These are phyloP conservation scores for Clangula hyemalis DNA, from an alignment of 2,797 vertebrate genomes.

Conservation along the genomic window DNA sequence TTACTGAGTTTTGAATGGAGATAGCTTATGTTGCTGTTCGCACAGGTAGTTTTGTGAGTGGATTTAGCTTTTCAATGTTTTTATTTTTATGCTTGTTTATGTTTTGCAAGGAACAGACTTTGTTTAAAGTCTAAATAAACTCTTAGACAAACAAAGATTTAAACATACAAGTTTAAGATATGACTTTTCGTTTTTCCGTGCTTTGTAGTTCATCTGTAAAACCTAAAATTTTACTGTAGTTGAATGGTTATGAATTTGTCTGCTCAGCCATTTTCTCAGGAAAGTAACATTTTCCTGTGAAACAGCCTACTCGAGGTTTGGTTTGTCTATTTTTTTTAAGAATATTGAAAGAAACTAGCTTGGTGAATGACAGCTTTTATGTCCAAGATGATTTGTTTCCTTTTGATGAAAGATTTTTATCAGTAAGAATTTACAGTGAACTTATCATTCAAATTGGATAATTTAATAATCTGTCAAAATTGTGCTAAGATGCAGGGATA, in stretches of 20 bases:
- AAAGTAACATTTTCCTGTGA: neutral
- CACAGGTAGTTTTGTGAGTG: neutral
- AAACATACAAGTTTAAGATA: neutral
- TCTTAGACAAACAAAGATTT: neutral
- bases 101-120: neutral
- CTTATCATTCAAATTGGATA: neutral
- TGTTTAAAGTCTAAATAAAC: too few relatives aligned
- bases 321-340: neutral
- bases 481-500: neutral
- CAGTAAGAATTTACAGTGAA: neutral
- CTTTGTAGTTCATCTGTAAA: neutral
- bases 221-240: neutral
- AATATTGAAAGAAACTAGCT: neutral
- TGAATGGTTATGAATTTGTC: neutral
- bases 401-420: conserved; percentile 15
- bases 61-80: neutral
- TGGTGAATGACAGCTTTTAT: neutral
- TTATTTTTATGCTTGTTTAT: neutral
- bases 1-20: neutral
- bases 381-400: neutral
- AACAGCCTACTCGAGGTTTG: neutral
- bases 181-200: neutral
- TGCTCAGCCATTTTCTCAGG: neutral
- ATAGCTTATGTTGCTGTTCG: neutral
- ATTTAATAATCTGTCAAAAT: neutral